These are phyloP conservation scores for Eublepharis macularius DNA, from an alignment of 2,113 vertebrate genomes.

Conservation along the genomic window DNA sequence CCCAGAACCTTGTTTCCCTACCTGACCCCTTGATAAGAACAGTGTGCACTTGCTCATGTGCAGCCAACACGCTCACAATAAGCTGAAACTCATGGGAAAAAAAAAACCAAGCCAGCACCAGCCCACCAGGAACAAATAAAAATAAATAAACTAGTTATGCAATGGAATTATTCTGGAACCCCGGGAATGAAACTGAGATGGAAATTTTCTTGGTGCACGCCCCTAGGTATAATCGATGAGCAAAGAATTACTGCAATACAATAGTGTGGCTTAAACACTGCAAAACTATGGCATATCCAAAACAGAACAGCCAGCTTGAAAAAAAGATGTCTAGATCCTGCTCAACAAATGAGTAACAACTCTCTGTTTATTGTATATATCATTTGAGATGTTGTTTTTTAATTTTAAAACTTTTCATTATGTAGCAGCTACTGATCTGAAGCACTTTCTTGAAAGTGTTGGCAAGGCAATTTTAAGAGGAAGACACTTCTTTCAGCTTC, in stretches of 20 bases:
- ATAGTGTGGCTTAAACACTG: background rate
- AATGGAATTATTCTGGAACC: no score
- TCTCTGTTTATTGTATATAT: background rate
- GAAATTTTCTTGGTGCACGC: no score
- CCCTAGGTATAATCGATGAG: no score
- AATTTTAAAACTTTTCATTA: slow-evolving; percentile 2
- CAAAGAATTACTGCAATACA: background rate
- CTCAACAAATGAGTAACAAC: background rate
- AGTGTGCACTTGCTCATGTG: no score
- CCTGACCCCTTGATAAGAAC: no score
- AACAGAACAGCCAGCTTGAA: background rate
- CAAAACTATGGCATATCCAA: background rate
- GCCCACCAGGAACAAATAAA: no score
- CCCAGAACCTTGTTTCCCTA: no score
- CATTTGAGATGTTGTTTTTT: background rate
- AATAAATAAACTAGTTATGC: no score
- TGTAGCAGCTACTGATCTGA: background rate
- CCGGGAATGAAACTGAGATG: no score
- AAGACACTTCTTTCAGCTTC: background rate
- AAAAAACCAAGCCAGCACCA: no score
- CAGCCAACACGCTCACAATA: no score
- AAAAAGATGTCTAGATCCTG: background rate
- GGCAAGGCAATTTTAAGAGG: background rate
- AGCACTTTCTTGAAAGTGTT: background rate
- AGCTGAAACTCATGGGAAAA: no score